Base-by-base conservation (phyloP, 2,888 invertebrate genomes). In the Xylophagus ater region DNA sequence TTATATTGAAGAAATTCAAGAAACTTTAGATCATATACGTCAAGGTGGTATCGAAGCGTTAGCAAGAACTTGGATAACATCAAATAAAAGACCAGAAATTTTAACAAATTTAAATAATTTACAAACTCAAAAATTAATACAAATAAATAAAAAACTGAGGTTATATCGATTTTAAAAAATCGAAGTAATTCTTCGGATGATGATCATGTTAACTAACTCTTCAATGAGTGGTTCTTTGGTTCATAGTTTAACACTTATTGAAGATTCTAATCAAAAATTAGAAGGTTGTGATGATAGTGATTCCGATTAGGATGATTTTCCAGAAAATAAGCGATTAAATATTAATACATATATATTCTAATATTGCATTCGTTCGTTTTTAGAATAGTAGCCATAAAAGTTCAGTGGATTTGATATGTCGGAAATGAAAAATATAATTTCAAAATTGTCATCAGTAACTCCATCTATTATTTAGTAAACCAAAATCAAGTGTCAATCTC, bases 1-100 rank as follows among this genome's bases (percentile, higher is more conserved):
- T 62, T 87, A 88, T 53, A 84, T 92, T 0, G 88, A 90, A 64
- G 90, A 92, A 62, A 89, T 84, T 35, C 84, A 86, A 59, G 85
- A 86, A 45, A 89, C 89, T 2, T 60, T 92, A 3, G 77, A 81
- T 34, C 74, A 85, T 47, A 67, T 87, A 1, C 77, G 79, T 51
- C 81, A 81, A 47, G 75, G 85, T 10, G 85, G 85, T 4, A 69
- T 87, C 14, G 73, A 82, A 44, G 76, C 76, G 47, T 66, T 85
- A 35, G 73, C 83, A 8, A 72, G 74, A 26, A 71, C 76, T 8
- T 42, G 32, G 42, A 33, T 21, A 15, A 58, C 70, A 1, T 72
- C 77, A 1, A 81, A 81, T 56, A 73, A 77, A 1, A 72, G 76
- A 15, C 78, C 79, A 0, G 57, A 58, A 37, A 21, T 44, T 14